Percentiles rank a stretch among this genome's conserved stretches.
These are phyloP conservation scores for Zhuqinia jingwanae DNA, from an alignment of 2,888 invertebrate species.

Conservation along the genomic window DNA sequence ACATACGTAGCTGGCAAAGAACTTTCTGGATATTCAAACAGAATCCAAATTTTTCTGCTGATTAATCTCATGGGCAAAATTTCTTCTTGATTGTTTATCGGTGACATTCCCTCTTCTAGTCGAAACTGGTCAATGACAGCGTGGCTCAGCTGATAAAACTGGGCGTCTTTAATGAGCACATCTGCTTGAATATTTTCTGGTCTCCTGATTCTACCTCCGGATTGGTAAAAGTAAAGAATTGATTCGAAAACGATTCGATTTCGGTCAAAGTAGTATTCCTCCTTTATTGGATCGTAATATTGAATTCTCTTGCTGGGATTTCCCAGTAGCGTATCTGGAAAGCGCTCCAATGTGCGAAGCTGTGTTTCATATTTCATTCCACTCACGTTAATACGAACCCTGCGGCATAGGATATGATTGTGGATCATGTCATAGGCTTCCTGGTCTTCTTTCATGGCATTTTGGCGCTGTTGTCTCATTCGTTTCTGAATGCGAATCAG, in stretches of 20 bases:
- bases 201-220: conserved; percentile 51
- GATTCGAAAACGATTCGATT: conserved; percentile 42
- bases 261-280: conserved; percentile 61
- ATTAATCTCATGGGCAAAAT: conserved; percentile 81
- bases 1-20: conserved; percentile 83
- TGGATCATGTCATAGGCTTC: conserved; percentile 1
- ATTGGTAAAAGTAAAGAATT: conserved; percentile 59
- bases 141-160: conserved; percentile 40
- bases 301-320: conserved; percentile 47
- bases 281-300: conserved; percentile 39
- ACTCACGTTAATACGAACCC: conserved; percentile 65
- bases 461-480: not conserved
- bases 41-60: conserved; percentile 83
- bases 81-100: not conserved
- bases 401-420: conserved; percentile 57
- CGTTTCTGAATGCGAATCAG: not conserved
- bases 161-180: conserved; percentile 50
- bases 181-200: conserved; percentile 54
- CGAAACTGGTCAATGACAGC: conserved; percentile 11
- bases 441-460: not conserved
- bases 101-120: conserved; percentile 13
- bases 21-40: conserved; percentile 84
- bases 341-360: conserved; percentile 66
- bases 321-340: conserved; percentile 70
- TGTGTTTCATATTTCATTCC: conserved; percentile 69